Evolutionary conservation across 2,888 invertebrate genomes (phyloP).

Genomic region (Mylabris sibirica): DNA sequence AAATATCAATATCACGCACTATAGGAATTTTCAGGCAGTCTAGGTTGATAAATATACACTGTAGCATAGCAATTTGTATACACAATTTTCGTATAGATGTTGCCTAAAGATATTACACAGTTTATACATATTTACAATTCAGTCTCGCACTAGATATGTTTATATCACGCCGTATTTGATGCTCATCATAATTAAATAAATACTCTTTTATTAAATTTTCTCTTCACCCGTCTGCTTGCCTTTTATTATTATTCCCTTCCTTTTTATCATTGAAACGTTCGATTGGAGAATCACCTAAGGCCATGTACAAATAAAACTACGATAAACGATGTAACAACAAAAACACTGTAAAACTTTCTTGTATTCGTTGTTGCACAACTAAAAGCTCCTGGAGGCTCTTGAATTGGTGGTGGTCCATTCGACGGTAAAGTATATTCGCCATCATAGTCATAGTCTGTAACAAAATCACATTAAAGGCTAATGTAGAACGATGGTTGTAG

Average conservation of each 20-base stretch:
- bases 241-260: not conserved
- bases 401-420: constrained; percentile 59
- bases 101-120: constrained; percentile 30
- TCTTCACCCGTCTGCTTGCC: too few relatives aligned
- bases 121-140: constrained; percentile 46
- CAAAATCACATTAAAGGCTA: constrained; percentile 41
- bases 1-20: constrained; percentile 44
- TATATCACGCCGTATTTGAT: constrained; percentile 34
- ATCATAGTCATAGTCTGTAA: constrained; percentile 59
- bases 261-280: not conserved
- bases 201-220: not conserved
- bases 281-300: constrained; percentile 49
- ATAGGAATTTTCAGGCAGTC: constrained; percentile 37
- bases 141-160: constrained; percentile 55
- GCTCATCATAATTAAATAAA: constrained; percentile 1
- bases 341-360: constrained; percentile 29
- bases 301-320: constrained; percentile 28
- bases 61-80: constrained; percentile 31
- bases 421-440: constrained; percentile 59
- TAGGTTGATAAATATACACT: constrained; percentile 31
- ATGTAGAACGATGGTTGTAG: constrained; percentile 19
- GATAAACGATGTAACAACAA: not conserved
- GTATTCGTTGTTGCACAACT: constrained; percentile 45
- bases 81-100: constrained; percentile 31
- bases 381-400: constrained; percentile 58